Base-by-base conservation (phyloP, 2,113 vertebrate species). In the Nothocercus nigrocapillus region DNA sequence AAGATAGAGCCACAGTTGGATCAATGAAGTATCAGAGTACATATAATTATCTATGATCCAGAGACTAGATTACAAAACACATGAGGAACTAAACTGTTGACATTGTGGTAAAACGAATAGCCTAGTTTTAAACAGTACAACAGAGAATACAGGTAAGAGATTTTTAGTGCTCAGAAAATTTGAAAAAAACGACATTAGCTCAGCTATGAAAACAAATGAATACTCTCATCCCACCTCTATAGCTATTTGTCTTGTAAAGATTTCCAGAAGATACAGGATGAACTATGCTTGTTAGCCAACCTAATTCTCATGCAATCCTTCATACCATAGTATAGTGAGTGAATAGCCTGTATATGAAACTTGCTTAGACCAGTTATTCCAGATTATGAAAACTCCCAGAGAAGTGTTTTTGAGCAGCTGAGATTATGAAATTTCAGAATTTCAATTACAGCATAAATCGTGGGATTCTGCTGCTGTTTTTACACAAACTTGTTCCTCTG, bases 1-100 rank as follows among this genome's bases (percentile, higher is more conserved):
- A 97, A 96, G 77, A 70, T 88, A 95, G 75, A 91, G 96, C 69
- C 88, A 95, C 85, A 79, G 92, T 20, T 78, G 92, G 76, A 98
- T 94, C 90, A 94, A 93, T 68, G 72, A 96, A 96, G 93, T 89
- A 97, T 53, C 6, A 8, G 86, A 95, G 79, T 38, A 92, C 64
- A 58, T 84, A 93, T 72, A 89, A 80, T 75, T 64, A 68, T 86
- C 54, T 90, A 54, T 83, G 81, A 94, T 92, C 78, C 87, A 70
- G 94, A 96, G 85, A 81, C 7, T 38, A 89, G 54, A 92, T 68
- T 56, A 93, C n/a, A 93, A 80, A 72, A 92, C 69, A 88, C 75
- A 95, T 89, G 1, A 94, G 70, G 76, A 95, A 94, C 36, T 89
- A 82, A 89, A 54, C 68, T 87, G 66, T 56, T 68, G 91, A 40